Evolutionary conservation across 1,140 invertebrate genomes (phyloP), one percentile per base, ranked within the genome.

Genomic region (Drosophila repletoides): DNA sequence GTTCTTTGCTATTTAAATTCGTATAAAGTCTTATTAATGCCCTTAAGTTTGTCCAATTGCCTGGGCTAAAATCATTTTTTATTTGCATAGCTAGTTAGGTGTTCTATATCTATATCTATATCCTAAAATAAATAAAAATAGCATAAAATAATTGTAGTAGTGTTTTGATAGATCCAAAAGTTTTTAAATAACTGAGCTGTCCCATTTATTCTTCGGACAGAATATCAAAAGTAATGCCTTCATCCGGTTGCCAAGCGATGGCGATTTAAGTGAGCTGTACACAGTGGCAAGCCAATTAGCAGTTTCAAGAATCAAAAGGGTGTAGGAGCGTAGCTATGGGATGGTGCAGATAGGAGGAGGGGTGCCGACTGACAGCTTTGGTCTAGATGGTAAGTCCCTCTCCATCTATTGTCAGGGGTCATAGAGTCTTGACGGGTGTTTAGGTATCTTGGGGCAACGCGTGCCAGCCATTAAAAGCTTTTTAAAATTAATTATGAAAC

Each of bases 401-500:
- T 40, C 15, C n/a, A n/a, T 28, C 41, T 22, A 31, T 58, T 19
- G 52, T 56, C 38, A 43, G 26, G 31, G 21, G 36, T 9, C 36
- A 40, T n/a, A 40, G 17, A n/a, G 36, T 33, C 56, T 51, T 60
- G 60, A 10, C 31, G 52, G 12, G 7, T n/a, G 43, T 10, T 59
- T 33, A 31, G 55, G 28, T 55, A 59, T 59, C 63, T 59, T 66
- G 9, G 56, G 55, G 45, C 45, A 59, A 77, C 69, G 73, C 64
- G 64, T 84, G 73, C 73, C 70, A 77, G 79, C 77, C 79, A 83
- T 83, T 83, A 84, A 83, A 83, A 83, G 77, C 77, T 84, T 83
- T 83, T 83, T 83, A 74, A 83, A 83, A 83, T 83, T 83, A 83
- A 83, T 83, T 83, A 83, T 84, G 84, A 83, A 84, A 79, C 79